Percentiles rank a stretch among this genome's conserved stretches.
Conservation (phyloP, 2,113 vertebrate species). For the Bubo bubo region DNA sequence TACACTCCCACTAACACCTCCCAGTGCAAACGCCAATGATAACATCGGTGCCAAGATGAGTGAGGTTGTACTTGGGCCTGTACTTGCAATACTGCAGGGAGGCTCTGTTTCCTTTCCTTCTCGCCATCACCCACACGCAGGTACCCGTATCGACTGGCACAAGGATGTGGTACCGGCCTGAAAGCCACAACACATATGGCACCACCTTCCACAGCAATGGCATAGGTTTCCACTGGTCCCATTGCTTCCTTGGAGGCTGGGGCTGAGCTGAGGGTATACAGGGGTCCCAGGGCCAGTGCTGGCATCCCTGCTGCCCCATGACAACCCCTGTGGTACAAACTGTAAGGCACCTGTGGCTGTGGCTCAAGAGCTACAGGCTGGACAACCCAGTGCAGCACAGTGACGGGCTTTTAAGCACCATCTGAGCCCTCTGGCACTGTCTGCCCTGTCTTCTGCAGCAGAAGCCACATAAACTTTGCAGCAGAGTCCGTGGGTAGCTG, state of each 20-base stretch:
- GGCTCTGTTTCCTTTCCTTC: not conserved
- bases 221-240: not conserved
- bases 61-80: not conserved
- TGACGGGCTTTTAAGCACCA: not conserved
- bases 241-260: not conserved
- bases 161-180: not conserved
- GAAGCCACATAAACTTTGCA: not conserved
- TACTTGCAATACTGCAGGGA: not conserved
- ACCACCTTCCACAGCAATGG: not conserved
- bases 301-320: not conserved
- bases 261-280: not conserved
- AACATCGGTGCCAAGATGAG: not conserved
- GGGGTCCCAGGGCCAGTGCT: not conserved
- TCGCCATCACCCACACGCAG: accelerated
- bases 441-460: not conserved
- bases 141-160: accelerated
- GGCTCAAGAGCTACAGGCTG: not conserved
- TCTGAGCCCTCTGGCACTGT: not conserved
- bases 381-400: not conserved
- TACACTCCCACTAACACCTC: not conserved
- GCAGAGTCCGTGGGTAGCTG: not conserved
- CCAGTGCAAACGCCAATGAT: accelerated
- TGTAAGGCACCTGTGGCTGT: accelerated
- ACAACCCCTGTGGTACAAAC: not conserved
- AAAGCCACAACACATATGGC: not conserved